Percentiles rank a stretch among this genome's conserved stretches.
Evolutionary conservation across 2,888 invertebrate species (phyloP).

Genomic region (Podotricha telesiphe): DNA sequence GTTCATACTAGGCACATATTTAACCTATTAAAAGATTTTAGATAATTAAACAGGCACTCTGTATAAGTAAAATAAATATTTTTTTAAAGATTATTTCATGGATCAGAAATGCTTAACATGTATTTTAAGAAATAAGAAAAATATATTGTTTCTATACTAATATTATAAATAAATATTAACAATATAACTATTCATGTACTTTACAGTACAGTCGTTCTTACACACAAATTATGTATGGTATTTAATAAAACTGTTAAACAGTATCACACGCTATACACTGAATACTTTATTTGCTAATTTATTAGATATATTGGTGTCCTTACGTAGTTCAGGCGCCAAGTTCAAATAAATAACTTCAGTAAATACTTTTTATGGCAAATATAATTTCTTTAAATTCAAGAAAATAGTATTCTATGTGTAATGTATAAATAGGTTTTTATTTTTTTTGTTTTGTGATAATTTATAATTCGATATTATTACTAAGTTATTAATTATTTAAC

Average conservation of each 20-base stretch:
- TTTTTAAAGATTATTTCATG: background rate
- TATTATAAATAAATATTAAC: conserved; percentile 29
- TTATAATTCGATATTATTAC: conserved; percentile 13
- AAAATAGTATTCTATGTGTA: conserved; percentile 24
- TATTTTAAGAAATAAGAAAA: background rate
- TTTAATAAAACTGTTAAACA: conserved; percentile 77
- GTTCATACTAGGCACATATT: too few relatives aligned
- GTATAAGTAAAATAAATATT: background rate
- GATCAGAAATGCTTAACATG: background rate
- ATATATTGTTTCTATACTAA: background rate
- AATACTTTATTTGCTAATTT: conserved; percentile 69
- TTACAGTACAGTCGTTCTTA: conserved; percentile 59
- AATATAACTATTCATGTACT: conserved; percentile 49
- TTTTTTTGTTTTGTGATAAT: conserved; percentile 1
- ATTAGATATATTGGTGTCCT: conserved; percentile 72
- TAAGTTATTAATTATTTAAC: background rate
- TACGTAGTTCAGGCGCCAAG: conserved; percentile 74
- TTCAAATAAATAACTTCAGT: conserved; percentile 35
- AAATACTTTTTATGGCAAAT: conserved; percentile 28
- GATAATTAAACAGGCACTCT: background rate
- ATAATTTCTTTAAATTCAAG: conserved; percentile 26
- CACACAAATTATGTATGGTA: conserved; percentile 55
- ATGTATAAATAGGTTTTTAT: background rate
- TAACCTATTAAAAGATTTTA: background rate
- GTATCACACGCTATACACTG: conserved; percentile 78